A percentile compares a stretch with the other conserved stretches of the same genome.
Conservation (phyloP, 2,797 vertebrate genomes). For the Natrix natrix region DNA sequence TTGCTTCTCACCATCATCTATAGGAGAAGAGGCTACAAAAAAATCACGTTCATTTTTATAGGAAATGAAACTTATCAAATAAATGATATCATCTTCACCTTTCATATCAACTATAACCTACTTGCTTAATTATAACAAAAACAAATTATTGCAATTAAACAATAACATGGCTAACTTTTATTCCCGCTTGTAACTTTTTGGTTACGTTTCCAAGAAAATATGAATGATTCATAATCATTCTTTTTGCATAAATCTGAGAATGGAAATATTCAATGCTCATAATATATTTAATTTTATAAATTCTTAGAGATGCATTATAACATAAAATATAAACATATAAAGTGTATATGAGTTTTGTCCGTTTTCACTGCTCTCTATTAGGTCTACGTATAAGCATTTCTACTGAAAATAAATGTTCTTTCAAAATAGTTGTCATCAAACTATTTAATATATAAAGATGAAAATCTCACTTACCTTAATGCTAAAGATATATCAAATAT, state of each 20-base stretch:
- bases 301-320: not conserved
- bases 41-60: not conserved
- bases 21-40: constrained; percentile 68
- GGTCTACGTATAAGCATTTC: not conserved
- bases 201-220: not conserved
- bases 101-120: not conserved
- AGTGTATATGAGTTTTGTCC: not conserved
- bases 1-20: constrained; percentile 78
- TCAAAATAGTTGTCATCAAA: not conserved
- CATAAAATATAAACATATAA: not conserved
- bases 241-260: not conserved
- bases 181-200: not conserved
- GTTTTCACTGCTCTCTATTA: not conserved
- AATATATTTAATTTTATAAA: not conserved
- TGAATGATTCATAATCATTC: not conserved
- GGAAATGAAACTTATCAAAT: not conserved
- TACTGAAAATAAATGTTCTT: not conserved
- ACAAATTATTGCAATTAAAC: not conserved
- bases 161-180: not conserved
- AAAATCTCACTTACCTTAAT: constrained; percentile 61
- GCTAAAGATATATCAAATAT: constrained; percentile 53
- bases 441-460: not conserved
- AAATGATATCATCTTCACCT: not conserved
- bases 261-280: not conserved
- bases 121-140: not conserved